Evolutionary conservation across 2,888 invertebrate genomes (phyloP).

Genomic region (Leptarthrus brevirostris): DNA sequence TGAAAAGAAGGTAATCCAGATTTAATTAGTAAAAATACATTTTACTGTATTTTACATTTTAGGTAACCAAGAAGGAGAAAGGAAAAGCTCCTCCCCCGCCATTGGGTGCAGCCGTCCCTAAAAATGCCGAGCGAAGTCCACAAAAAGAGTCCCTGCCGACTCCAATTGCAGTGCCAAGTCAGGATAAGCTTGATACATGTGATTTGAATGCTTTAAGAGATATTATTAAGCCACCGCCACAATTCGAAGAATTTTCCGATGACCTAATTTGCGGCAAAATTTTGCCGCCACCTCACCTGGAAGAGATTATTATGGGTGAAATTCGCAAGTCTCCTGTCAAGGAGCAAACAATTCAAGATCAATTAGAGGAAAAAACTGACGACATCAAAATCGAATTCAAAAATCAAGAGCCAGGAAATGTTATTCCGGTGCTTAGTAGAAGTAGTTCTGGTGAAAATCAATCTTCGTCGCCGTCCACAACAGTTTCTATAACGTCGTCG

Average conservation of each 20-base stretch:
- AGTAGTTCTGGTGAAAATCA: constrained; percentile 57
- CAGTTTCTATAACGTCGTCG: constrained; percentile 50
- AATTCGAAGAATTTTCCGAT: constrained; percentile 56
- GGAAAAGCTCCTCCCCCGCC: constrained; percentile 84
- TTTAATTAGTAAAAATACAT: background rate
- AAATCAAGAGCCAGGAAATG: constrained; percentile 55
- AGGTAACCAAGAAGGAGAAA: constrained; percentile 84
- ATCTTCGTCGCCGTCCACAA: constrained; percentile 54
- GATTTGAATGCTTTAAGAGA: constrained; percentile 39
- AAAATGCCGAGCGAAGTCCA: constrained; percentile 26
- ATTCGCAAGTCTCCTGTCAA: constrained; percentile 34
- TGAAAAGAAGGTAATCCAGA: constrained; percentile 63
- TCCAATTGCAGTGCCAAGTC: constrained; percentile 59
- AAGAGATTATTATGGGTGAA: constrained; percentile 38
- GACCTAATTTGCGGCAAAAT: background rate
- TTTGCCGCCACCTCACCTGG: constrained; percentile 27
- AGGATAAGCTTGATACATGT: constrained; percentile 47
- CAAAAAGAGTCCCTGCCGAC: constrained; percentile 54
- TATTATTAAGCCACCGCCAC: constrained; percentile 58
- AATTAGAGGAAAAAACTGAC: constrained; percentile 49
- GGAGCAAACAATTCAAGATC: constrained; percentile 25
- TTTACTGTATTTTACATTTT: constrained; percentile 44
- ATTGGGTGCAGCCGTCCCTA: constrained; percentile 55
- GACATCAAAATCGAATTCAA: constrained; percentile 56
- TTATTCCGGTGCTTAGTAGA: constrained; percentile 58